Conservation (phyloP, 2,888 invertebrate species). For the Archaeoteleia sp. region DNA sequence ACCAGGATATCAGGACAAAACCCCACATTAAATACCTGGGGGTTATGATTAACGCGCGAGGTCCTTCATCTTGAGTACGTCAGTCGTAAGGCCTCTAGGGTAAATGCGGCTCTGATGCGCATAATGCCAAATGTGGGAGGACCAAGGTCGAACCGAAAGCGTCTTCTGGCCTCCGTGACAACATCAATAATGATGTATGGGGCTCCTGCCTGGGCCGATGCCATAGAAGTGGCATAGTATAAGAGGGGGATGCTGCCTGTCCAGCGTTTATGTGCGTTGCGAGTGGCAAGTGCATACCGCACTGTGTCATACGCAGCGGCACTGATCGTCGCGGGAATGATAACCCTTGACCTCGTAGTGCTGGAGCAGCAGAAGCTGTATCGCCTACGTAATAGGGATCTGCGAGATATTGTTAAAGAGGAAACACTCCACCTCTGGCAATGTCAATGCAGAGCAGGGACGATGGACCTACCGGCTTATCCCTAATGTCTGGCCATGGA, state of each 20-base stretch:
- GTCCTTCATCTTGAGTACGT: neutral
- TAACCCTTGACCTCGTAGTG: slow-evolving; percentile 33
- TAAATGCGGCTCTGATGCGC: slow-evolving; percentile 17
- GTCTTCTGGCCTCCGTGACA: slow-evolving; percentile 38
- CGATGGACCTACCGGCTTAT: slow-evolving; percentile 40
- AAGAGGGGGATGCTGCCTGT: slow-evolving; percentile 14
- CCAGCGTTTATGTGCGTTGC: slow-evolving; percentile 25
- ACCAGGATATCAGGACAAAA: slow-evolving; percentile 38
- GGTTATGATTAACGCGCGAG: slow-evolving; percentile 22
- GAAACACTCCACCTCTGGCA: neutral
- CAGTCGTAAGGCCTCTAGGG: neutral
- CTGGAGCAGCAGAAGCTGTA: slow-evolving; percentile 16
- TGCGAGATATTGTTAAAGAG: neutral
- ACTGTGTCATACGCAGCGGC: slow-evolving; percentile 50
- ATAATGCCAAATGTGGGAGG: slow-evolving; percentile 56
- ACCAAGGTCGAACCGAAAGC: slow-evolving; percentile 38
- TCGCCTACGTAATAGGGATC: neutral
- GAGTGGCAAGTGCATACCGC: slow-evolving; percentile 38
- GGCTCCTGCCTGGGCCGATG: slow-evolving; percentile 22
- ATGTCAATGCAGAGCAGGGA: slow-evolving; percentile 10
- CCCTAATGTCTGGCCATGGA: slow-evolving; percentile 24
- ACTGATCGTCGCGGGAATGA: too few relatives aligned
- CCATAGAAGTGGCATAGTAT: slow-evolving; percentile 7
- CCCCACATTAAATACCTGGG: slow-evolving; percentile 54
- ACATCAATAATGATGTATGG: slow-evolving; percentile 50